These are phyloP conservation scores for Caloenas nicobarica DNA, from an alignment of 2,113 vertebrate species.

Conservation along the genomic window DNA sequence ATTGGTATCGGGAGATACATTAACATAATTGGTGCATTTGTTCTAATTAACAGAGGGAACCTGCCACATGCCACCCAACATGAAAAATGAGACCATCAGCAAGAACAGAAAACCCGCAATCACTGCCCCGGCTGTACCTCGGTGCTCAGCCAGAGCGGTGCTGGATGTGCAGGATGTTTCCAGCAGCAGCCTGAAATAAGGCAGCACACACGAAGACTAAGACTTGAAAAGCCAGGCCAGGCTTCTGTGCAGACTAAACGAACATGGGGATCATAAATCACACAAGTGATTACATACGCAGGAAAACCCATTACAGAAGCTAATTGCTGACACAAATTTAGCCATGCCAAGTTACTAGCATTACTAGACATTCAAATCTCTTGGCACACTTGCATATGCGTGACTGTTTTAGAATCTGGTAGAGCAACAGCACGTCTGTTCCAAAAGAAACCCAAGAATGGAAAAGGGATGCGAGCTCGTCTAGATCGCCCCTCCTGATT, in stretches of 20 bases:
- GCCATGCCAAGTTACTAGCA: conserved; percentile 77
- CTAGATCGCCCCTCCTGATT: not conserved
- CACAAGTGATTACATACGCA: conserved; percentile 79
- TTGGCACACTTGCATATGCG: conserved; percentile 42
- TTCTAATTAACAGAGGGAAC: conserved; percentile 89
- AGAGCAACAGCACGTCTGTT: not conserved
- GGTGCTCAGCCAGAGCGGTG: not conserved
- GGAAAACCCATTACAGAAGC: conserved; percentile 82
- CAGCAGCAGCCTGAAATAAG: not conserved
- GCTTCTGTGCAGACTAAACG: conserved; percentile 52
- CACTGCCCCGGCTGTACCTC: not conserved
- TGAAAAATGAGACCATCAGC: conserved; percentile 69
- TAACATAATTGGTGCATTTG: conserved; percentile 93
- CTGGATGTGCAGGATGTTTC: not conserved
- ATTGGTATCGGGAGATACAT: conserved; percentile 88
- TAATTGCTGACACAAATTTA: conserved; percentile 86
- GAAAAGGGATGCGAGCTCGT: not conserved
- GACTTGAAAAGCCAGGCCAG: not conserved
- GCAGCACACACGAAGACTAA: not conserved
- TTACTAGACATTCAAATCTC: conserved; percentile 76
- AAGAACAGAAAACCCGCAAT: conserved; percentile 11
- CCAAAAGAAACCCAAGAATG: not conserved
- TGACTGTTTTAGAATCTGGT: conserved; percentile 39
- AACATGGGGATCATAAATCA: conserved; percentile 82
- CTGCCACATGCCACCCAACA: conserved; percentile 85